Evolutionary conservation across 2,797 vertebrate species (phyloP).

Genomic region (Poeciliopsis gracilis): DNA sequence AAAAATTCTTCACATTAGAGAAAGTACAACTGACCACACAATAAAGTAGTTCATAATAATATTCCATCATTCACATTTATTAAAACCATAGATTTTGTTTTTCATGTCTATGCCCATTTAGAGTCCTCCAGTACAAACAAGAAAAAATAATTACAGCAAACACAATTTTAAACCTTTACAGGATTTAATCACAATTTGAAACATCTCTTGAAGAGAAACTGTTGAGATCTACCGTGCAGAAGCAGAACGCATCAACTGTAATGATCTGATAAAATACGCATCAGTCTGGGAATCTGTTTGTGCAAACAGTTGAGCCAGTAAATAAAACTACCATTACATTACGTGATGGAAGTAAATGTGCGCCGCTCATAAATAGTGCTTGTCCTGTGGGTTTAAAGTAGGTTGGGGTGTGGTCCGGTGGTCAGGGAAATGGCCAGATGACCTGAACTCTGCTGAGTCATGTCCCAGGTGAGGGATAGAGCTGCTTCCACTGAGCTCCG

Average conservation of each 20-base stretch:
- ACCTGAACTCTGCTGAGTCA: slow-evolving; percentile 79
- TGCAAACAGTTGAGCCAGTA: slow-evolving; percentile 54
- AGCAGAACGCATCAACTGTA: background rate
- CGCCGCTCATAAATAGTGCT: slow-evolving; percentile 60
- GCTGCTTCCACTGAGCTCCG: slow-evolving; percentile 73
- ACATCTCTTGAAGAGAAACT: background rate
- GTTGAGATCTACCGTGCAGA: background rate
- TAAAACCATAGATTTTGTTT: background rate
- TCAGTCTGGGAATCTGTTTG: slow-evolving; percentile 23
- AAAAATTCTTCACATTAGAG: background rate
- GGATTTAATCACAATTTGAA: background rate
- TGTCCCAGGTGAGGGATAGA: slow-evolving; percentile 81
- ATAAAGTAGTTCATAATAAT: background rate
- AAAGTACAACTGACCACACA: background rate
- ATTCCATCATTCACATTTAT: background rate
- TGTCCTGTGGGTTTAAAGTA: slow-evolving; percentile 80
- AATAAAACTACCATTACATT: slow-evolving; percentile 74
- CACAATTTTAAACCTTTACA: background rate
- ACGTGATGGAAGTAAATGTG: slow-evolving; percentile 72
- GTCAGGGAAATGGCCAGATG: slow-evolving; percentile 79
- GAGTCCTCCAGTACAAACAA: background rate
- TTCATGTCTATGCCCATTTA: background rate
- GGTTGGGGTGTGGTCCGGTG: slow-evolving; percentile 77
- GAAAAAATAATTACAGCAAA: slow-evolving; percentile 2
- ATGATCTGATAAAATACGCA: slow-evolving; percentile 17